A percentile compares a stretch with the other conserved stretches of the same genome.
Conservation (phyloP, 2,797 vertebrate genomes). For the Acrocephalus scirpaceus region DNA sequence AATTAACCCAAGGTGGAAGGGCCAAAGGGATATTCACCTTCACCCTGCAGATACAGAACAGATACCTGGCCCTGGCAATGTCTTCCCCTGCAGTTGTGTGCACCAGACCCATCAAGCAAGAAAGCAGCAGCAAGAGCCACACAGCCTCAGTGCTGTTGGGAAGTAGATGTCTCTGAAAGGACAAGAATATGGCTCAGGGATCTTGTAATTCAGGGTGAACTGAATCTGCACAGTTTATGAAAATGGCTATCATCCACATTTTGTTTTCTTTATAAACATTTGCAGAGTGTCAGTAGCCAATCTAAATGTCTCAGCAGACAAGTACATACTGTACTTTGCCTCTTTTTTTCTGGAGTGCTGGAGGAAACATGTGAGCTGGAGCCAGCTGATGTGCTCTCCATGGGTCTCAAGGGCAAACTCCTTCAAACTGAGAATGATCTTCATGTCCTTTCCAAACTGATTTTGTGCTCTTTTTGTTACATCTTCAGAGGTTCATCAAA, state of each 20-base stretch:
- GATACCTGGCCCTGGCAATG: background rate
- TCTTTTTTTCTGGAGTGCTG: conserved; percentile 69
- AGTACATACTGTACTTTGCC: conserved; percentile 72
- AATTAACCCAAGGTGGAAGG: background rate
- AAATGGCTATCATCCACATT: conserved; percentile 79
- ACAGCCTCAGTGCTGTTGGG: conserved; percentile 49
- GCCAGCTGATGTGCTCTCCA: conserved; percentile 75
- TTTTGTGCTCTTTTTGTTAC: conserved; percentile 21
- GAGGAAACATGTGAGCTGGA: conserved; percentile 76
- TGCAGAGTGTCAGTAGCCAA: conserved; percentile 79
- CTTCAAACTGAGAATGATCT: conserved; percentile 60
- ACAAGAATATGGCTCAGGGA: conserved; percentile 66
- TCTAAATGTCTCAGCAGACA: conserved; percentile 80
- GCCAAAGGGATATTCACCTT: background rate
- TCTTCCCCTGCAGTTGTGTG: background rate
- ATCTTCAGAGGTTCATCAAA: background rate
- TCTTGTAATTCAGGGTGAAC: conserved; percentile 74
- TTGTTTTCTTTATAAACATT: conserved; percentile 84
- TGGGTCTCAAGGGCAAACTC: conserved; percentile 72
- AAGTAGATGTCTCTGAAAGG: conserved; percentile 67
- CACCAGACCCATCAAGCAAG: conserved; percentile 48
- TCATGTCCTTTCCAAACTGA: conserved; percentile 36
- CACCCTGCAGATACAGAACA: background rate
- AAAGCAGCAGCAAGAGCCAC: conserved; percentile 51
- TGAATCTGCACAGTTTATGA: conserved; percentile 76